Evolutionary conservation across 2,113 vertebrate genomes (phyloP), one percentile per base, ranked within the genome.

Genomic region (Rissa tridactyla): DNA sequence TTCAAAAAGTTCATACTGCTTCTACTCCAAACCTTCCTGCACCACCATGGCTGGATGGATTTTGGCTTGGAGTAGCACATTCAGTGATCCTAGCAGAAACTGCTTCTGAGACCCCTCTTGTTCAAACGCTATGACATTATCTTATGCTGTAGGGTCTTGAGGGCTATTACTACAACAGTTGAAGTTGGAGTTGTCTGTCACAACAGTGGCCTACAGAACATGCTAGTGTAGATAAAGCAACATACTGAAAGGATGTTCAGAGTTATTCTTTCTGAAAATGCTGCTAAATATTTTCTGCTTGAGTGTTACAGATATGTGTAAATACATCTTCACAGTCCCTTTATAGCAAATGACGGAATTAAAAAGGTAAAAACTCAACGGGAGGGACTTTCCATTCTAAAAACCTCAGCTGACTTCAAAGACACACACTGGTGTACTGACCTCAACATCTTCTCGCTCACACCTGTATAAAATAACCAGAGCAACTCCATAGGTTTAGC

Each of bases 381-480:
- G 25, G 10, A 89, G 32, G 5, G 27, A 40, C 26, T 47, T 80
- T 10, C 22, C 27, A 14, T 69, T 83, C 36, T 46, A 64, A 90
- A 93, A 87, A 72, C 58, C 54, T 85, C 64, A 60, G 30, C 10
- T 93, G 55, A 47, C 36, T 79, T 81, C 30, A 73, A 76, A 26
- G 6, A 51, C 25, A 46, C 1, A 3, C 0, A 3, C 32, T 11
- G 13, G n/a, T 54, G 11, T 20, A 65, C 23, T 38, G 47, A 54
- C 38, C 42, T 75, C 66, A 93, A 6, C 22, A 23, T 32, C 60
- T 51, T 89, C 55, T 79, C 30, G 29, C 25, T 60, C 38, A 55
- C 22, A 36, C 49, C 34, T 32, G 8, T 40, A 32, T 60, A 30
- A 93, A 88, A 82, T n/a, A 65, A 64, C 42, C 13, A 79, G 44